phyloP scores from a whole-genome alignment of 2,113 vertebrate species.

The Prionailurus viverrinus region DNA sequence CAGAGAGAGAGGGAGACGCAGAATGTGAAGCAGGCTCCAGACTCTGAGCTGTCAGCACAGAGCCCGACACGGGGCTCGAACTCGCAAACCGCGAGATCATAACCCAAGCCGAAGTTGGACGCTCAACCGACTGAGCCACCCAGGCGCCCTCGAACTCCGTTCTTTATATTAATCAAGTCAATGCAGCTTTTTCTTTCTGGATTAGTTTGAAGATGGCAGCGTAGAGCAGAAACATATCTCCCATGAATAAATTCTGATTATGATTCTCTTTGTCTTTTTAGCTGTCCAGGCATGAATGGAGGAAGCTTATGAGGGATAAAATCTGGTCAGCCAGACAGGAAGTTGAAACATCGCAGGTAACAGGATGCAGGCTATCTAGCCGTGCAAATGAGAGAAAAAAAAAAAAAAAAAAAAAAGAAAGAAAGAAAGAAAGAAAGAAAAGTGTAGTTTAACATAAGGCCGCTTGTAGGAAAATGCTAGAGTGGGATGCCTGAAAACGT shows the following conservation, averaged over 20 bases:
- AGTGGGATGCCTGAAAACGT: background rate
- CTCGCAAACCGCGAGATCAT: no score
- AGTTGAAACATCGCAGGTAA: background rate
- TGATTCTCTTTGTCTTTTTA: background rate
- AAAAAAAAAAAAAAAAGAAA: background rate
- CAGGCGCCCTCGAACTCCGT: background rate
- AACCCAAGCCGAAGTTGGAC: no score
- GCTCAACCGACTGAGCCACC: no score
- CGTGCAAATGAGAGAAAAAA: accelerated
- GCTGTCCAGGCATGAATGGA: background rate
- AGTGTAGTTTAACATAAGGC: accelerated
- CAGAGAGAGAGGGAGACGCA: no score
- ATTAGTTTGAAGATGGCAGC: background rate
- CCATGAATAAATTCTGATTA: background rate
- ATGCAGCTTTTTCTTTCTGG: background rate
- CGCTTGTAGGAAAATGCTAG: background rate
- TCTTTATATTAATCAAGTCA: background rate
- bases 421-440: background rate
- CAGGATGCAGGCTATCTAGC: background rate
- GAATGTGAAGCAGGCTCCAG: no score
- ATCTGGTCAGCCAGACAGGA: background rate
- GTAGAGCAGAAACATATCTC: background rate
- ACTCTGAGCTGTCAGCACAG: no score
- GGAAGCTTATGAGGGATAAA: background rate
- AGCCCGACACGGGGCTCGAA: no score